Base-by-base conservation (phyloP, 2,888 invertebrate genomes). In the Tetragonula carbonaria region DNA sequence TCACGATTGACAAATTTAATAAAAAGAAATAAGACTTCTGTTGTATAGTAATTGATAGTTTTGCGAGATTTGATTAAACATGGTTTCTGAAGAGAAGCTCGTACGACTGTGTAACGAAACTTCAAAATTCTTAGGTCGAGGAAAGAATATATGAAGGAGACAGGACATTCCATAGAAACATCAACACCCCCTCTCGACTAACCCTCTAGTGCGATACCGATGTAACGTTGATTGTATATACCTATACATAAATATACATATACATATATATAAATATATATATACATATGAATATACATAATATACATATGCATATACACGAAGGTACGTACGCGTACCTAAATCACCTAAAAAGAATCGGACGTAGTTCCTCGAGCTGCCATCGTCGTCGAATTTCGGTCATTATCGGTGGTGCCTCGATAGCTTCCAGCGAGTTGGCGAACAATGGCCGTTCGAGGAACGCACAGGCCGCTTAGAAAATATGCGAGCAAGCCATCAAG, bases 221-320 rank as follows among this genome's bases (percentile, higher is more conserved):
- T 85, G 80, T 82, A 80, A 87, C 78, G 79, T 86, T 86, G 82
- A 85, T 73, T 87, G 87, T 87, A 87, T 86, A 87, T 86, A 87
- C 57, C 81, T 87, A 86, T 87, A 86, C 84, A 87, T 86, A 87
- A 76, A 55, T 67, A 80, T 77, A 80, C 76, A 84, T 76, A 85
- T 70, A 77, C 66, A 74, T 78, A 78, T 55, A 73, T 73, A 73
- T 76, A 82, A 85, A 87, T 71, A 86, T 72, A 80, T 77, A 85
- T 72, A 85, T 74, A 82, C 65, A 82, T 78, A 86, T 76, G 85
- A 68, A 80, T 82, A 84, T 80, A 82, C 71, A 82, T 82, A 86
- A 84, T 85, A 85, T 85, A 84, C 80, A 85, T 85, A 85, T 85
- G 74, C 77, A 85, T 84, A 80, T 80, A 85, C 62, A 75, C 68